phyloP scores from a whole-genome alignment of 2,113 vertebrate genomes.

The Diadophis punctatus region DNA sequence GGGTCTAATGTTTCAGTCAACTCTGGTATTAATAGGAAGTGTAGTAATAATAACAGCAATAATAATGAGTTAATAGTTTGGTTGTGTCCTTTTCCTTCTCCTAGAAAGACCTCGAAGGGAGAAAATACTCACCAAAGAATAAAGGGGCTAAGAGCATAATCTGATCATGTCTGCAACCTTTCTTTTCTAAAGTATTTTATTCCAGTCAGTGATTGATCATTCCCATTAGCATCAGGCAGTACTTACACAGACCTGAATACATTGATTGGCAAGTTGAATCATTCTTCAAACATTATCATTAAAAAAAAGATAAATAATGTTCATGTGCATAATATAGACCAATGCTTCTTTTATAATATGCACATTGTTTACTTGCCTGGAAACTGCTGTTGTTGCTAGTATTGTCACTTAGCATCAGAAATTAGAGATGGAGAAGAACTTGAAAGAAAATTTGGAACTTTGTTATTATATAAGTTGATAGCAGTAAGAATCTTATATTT shows the following conservation, averaged over 20 bases:
- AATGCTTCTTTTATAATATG: not conserved
- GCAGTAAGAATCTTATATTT: not conserved
- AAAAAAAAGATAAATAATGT: not conserved
- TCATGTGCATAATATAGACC: not conserved
- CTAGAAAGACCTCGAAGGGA: not conserved
- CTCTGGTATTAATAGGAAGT: slow-evolving; percentile 41
- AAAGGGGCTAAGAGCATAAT: not conserved
- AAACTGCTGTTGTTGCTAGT: not conserved
- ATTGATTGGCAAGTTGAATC: not conserved
- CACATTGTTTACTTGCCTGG: not conserved
- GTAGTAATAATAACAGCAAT: slow-evolving; percentile 36
- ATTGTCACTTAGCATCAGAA: not conserved
- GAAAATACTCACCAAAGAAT: not conserved
- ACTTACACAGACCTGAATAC: not conserved
- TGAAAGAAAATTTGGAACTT: not conserved
- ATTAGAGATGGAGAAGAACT: not conserved
- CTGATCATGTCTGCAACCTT: not conserved
- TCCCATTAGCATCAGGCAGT: not conserved
- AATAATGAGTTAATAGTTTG: slow-evolving; percentile 3
- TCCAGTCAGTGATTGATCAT: not conserved
- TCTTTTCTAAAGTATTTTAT: not conserved
- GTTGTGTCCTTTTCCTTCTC: slow-evolving; percentile 10
- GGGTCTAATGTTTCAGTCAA: slow-evolving; percentile 64
- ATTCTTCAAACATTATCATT: not conserved
- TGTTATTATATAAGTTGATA: not conserved